Conservation (phyloP, 35 echinoderm and acorn worm species). For the Diadema setosum region DNA sequence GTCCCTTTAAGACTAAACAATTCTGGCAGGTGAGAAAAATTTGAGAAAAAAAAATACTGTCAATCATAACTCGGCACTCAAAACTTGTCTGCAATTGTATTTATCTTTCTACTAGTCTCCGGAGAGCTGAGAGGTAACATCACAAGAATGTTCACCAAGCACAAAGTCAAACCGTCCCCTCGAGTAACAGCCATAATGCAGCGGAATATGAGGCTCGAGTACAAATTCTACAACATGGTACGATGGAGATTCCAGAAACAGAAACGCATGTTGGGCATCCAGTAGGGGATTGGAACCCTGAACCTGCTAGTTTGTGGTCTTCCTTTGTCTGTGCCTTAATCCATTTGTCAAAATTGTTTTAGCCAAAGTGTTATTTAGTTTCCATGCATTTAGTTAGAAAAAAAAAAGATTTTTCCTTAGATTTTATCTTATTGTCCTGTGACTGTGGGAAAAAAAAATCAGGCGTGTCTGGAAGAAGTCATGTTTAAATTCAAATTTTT, state of each 20-base stretch:
- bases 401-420: too few relatives aligned
- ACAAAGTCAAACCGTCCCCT: conserved; percentile 20
- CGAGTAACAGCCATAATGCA: not conserved
- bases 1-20: not conserved
- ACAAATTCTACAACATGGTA: conserved; percentile 30
- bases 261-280: conserved; percentile 7
- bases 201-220: conserved; percentile 1
- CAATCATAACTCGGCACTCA: not conserved
- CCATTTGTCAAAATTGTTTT: too few relatives aligned
- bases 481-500: too few relatives aligned
- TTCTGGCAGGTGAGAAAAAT: too few relatives aligned
- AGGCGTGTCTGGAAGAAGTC: too few relatives aligned
- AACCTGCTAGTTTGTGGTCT: too few relatives aligned
- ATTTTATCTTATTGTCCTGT: too few relatives aligned
- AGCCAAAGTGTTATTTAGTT: too few relatives aligned
- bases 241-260: conserved; percentile 8
- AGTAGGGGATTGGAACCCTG: too few relatives aligned
- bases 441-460: too few relatives aligned
- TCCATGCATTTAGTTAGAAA: too few relatives aligned
- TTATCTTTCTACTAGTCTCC: not conserved
- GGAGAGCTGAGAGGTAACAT: not conserved
- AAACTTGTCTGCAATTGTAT: not conserved
- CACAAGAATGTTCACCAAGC: not conserved
- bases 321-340: too few relatives aligned
- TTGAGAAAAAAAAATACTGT: not conserved